Evolutionary conservation across 2,113 vertebrate species (phyloP).

Genomic region (Datnioides undecimradiatus): DNA sequence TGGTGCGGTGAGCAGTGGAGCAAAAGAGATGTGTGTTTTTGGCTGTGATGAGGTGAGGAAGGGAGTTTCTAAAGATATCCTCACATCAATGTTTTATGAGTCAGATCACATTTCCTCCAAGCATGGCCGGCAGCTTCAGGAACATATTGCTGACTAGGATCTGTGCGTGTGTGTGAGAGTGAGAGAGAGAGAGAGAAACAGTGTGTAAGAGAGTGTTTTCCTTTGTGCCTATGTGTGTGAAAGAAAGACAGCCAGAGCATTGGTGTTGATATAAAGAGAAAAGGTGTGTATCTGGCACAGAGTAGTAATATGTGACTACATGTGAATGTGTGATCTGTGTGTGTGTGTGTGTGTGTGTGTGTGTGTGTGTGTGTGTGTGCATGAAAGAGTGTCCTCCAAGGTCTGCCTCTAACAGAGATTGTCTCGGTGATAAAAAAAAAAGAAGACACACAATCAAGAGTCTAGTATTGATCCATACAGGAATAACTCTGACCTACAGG

Average conservation of each 20-base stretch:
- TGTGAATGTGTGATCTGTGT: not conserved
- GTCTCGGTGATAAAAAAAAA: conserved; percentile 6
- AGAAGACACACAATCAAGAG: conserved; percentile 24
- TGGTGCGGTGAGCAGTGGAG: conserved; percentile 24
- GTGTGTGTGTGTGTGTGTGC: not conserved
- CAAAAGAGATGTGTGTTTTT: conserved; percentile 12
- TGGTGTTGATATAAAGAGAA: not conserved
- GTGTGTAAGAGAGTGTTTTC: not conserved
- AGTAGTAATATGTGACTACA: not conserved
- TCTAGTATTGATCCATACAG: conserved; percentile 53
- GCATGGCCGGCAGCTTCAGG: conserved; percentile 56
- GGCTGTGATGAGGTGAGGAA: conserved; percentile 55
- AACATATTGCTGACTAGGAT: conserved; percentile 71
- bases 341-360: not conserved
- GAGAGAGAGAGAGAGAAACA: not conserved
- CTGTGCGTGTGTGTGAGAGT: conserved; percentile 28
- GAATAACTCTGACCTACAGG: conserved; percentile 44
- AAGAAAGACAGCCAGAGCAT: not conserved
- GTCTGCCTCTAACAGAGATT: not conserved
- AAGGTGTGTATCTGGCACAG: not conserved
- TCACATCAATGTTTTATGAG: conserved; percentile 78
- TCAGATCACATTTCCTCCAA: conserved; percentile 70
- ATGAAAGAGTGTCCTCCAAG: not conserved
- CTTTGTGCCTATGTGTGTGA: not conserved
- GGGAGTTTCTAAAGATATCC: conserved; percentile 78